These are phyloP conservation scores for Theretra japonica DNA, from an alignment of 2,888 invertebrate species.

Conservation along the genomic window DNA sequence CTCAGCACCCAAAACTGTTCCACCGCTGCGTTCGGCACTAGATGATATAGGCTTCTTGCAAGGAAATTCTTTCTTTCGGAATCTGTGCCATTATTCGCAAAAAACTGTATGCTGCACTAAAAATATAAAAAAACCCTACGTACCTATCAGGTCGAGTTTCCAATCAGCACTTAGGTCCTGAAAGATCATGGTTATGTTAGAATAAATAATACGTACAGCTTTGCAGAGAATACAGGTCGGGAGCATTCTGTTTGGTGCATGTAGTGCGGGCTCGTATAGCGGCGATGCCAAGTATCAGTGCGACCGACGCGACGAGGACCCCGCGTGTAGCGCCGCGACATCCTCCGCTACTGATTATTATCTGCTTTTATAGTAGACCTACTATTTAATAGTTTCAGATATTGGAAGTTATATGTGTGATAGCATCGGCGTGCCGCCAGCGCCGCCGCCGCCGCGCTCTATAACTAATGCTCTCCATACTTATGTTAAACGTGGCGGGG, in stretches of 20 bases:
- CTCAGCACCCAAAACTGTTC: no score
- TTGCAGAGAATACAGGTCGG: constrained; percentile 32
- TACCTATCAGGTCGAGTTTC: no score
- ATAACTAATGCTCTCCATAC: constrained; percentile 20
- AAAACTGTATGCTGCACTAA: no score
- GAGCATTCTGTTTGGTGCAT: neutral
- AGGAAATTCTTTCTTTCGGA: no score
- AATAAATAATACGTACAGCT: constrained; percentile 7
- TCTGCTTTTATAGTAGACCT: constrained; percentile 22
- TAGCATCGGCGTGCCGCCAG: constrained; percentile 18
- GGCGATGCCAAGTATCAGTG: no score
- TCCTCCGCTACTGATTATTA: constrained; percentile 12
- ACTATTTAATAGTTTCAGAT: constrained; percentile 25
- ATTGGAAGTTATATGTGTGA: constrained; percentile 20
- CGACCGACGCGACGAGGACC: neutral
- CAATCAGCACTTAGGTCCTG: no score
- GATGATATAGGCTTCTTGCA: no score
- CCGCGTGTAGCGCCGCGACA: neutral
- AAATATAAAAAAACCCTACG: no score
- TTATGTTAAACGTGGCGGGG: constrained; percentile 18
- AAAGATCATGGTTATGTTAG: no score
- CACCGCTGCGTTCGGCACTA: no score
- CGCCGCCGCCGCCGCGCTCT: constrained; percentile 2
- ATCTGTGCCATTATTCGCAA: no score
- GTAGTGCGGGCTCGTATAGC: no score